A percentile compares a stretch with the other conserved stretches of the same genome.
phyloP scores from a whole-genome alignment of 2,113 vertebrate species.

The Rhinogobius similis region DNA sequence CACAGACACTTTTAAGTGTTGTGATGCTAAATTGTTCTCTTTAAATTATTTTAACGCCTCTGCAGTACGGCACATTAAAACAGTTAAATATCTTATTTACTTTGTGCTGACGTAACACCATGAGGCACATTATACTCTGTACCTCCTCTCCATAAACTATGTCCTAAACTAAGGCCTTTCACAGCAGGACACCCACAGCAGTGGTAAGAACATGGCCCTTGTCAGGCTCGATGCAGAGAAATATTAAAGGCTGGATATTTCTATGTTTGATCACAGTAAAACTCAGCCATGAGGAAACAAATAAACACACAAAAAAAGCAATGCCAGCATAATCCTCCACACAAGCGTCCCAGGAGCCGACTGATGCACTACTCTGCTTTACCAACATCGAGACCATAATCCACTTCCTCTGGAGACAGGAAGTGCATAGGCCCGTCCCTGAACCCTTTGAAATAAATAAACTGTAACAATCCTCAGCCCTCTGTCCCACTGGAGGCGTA shows the following conservation, averaged over 20 bases:
- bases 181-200: constrained; percentile 51
- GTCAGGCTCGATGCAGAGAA: constrained; percentile 60
- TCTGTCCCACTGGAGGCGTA: constrained; percentile 67
- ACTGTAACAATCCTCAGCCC: constrained; percentile 53
- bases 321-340: constrained; percentile 60
- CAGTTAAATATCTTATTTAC: constrained; percentile 14
- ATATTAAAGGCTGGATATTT: constrained; percentile 63
- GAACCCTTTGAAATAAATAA: constrained; percentile 55
- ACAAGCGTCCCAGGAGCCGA: constrained; percentile 40
- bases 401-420: constrained; percentile 11
- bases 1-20: constrained; percentile 30
- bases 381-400: constrained; percentile 15
- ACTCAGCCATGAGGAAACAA: constrained; percentile 65
- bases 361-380: constrained; percentile 32
- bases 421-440: constrained; percentile 16
- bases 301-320: constrained; percentile 71
- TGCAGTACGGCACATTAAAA: constrained; percentile 20
- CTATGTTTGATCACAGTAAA: constrained; percentile 71
- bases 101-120: constrained; percentile 28
- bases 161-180: constrained; percentile 55
- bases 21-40: constrained; percentile 21
- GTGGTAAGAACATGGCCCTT: constrained; percentile 39
- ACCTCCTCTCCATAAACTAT: constrained; percentile 37
- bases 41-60: constrained; percentile 17
- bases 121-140: constrained; percentile 55